Conservation (phyloP, 2,888 invertebrate genomes). For the Thymelicus lineola region DNA sequence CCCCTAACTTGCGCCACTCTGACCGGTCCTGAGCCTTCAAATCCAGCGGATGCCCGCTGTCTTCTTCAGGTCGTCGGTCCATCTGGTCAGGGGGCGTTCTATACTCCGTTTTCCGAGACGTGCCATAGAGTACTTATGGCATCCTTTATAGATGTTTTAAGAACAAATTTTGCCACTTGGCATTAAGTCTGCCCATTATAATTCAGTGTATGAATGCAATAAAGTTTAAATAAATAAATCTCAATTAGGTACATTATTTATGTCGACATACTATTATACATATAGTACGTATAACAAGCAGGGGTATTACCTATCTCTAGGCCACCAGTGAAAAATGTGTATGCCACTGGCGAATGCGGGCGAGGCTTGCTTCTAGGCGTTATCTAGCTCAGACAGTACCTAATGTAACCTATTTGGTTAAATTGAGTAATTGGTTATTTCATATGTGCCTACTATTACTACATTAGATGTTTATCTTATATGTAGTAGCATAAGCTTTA, state of each 20-base stretch:
- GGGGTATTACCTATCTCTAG: conserved; percentile 12
- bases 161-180: too few relatives aligned
- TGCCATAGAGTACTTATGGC: too few relatives aligned
- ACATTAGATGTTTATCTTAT: neutral
- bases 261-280: neutral
- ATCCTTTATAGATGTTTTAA: too few relatives aligned
- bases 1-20: too few relatives aligned
- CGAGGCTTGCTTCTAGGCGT: conserved; percentile 22
- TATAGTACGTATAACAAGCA: neutral
- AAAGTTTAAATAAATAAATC: too few relatives aligned
- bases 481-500: too few relatives aligned
- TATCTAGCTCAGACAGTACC: conserved; percentile 17
- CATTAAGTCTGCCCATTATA: neutral
- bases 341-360: conserved; percentile 28
- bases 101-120: too few relatives aligned
- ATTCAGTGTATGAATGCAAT: too few relatives aligned
- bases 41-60: too few relatives aligned
- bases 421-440: conserved; percentile 15
- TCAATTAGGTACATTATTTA: neutral
- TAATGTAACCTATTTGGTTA: conserved; percentile 17
- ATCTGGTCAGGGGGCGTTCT: too few relatives aligned
- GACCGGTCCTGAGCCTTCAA: too few relatives aligned
- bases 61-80: too few relatives aligned
- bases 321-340: conserved; percentile 31
- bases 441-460: neutral